Conservation (phyloP, 2,113 vertebrate species). For the Alectura lathami region DNA sequence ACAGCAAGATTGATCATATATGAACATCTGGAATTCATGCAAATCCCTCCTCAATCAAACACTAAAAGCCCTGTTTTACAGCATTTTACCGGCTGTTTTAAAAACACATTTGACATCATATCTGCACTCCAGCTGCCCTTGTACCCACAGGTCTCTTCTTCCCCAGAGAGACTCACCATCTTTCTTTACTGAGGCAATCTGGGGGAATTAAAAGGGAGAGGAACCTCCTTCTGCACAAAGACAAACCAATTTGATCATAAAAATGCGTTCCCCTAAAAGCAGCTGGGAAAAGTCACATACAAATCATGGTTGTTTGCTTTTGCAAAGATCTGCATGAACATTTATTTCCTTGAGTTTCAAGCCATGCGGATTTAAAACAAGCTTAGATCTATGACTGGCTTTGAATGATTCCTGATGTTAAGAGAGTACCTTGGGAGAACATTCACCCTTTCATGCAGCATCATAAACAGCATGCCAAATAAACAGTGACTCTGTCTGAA, state of each 20-base stretch:
- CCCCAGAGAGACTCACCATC: neutral
- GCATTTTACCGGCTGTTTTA: conserved; percentile 36
- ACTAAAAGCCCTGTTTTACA: conserved; percentile 26
- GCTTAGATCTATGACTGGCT: neutral
- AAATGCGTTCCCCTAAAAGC: neutral
- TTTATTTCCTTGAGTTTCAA: neutral
- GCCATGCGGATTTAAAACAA: neutral
- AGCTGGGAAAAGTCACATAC: neutral
- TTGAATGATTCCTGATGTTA: neutral
- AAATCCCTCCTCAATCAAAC: conserved; percentile 27
- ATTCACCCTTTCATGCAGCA: neutral
- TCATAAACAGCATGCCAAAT: neutral
- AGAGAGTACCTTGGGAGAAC: neutral
- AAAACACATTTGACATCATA: conserved; percentile 47
- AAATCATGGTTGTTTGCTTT: neutral
- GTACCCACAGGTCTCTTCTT: conserved; percentile 29
- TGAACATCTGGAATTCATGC: conserved; percentile 64
- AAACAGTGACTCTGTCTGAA: neutral
- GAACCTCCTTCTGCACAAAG: neutral
- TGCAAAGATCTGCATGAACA: neutral
- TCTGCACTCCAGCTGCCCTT: conserved; percentile 42
- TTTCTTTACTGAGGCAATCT: neutral
- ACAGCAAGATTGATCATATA: conserved; percentile 9
- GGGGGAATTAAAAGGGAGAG: neutral
- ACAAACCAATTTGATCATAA: conserved; percentile 1